Conservation (phyloP, 2,797 vertebrate genomes). For the Lagodon rhomboides region DNA sequence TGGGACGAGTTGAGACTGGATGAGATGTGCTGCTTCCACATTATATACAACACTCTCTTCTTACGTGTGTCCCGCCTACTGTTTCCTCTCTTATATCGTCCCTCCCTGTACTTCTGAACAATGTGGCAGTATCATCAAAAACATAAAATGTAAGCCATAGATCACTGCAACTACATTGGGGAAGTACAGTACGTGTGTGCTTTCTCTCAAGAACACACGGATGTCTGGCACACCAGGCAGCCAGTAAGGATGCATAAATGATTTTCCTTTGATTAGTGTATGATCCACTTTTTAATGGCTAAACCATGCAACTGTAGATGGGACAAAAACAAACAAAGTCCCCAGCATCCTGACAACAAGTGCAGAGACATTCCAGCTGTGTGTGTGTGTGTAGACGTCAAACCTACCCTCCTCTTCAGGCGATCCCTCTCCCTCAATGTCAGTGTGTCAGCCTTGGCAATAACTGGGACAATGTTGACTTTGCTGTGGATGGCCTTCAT, state of each 20-base stretch:
- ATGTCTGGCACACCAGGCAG: constrained; percentile 23
- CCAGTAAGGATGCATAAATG: constrained; percentile 21
- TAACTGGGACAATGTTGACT: constrained; percentile 92
- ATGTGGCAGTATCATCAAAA: constrained; percentile 52
- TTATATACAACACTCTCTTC: constrained; percentile 53
- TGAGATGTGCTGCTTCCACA: constrained; percentile 54
- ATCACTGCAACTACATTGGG: constrained; percentile 19
- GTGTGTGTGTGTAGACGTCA: neutral
- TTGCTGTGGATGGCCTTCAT: constrained; percentile 94
- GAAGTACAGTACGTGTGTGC: constrained; percentile 1
- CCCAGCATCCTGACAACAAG: constrained; percentile 23
- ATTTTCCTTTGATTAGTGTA: constrained; percentile 28
- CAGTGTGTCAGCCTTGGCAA: constrained; percentile 91
- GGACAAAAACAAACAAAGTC: constrained; percentile 47
- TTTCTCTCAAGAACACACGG: constrained; percentile 25
- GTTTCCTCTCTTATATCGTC: constrained; percentile 46
- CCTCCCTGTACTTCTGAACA: constrained; percentile 52
- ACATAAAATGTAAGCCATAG: constrained; percentile 9
- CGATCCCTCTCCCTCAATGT: constrained; percentile 90
- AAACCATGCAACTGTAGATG: constrained; percentile 30
- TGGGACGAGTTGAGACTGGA: constrained; percentile 54
- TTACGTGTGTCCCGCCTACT: constrained; percentile 32
- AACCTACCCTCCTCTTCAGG: constrained; percentile 91
- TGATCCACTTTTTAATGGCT: constrained; percentile 42
- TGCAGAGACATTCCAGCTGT: constrained; percentile 3